Evolutionary conservation across 2,113 vertebrate genomes (phyloP).

Genomic region (Spermophilus dauricus): DNA sequence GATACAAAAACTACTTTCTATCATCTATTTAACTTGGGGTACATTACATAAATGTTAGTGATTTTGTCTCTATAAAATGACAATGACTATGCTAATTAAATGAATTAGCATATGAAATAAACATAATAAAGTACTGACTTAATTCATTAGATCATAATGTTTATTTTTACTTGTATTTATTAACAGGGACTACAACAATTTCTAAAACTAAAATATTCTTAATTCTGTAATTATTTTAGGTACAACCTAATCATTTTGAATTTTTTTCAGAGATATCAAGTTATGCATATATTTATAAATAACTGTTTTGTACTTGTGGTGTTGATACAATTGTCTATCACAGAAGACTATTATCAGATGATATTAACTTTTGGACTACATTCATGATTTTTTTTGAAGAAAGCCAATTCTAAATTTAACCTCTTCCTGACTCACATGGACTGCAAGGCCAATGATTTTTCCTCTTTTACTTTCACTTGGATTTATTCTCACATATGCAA

Average conservation of each 20-base stretch:
- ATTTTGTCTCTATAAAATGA: not conserved
- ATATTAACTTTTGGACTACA: not conserved
- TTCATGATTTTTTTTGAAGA: not conserved
- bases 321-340: not conserved
- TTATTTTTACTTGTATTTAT: not conserved
- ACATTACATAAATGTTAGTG: not conserved
- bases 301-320: not conserved
- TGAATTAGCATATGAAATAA: not conserved
- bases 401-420: not conserved
- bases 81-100: not conserved
- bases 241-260: not conserved
- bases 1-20: not conserved
- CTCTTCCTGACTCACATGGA: not conserved
- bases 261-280: not conserved
- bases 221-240: not conserved
- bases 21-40: not conserved
- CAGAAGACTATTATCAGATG: not conserved
- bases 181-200: not conserved
- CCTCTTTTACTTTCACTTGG: not conserved
- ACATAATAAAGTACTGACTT: not conserved
- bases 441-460: not conserved
- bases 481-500: not conserved
- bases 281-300: not conserved
- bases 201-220: conserved; percentile 35
- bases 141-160: not conserved